phyloP scores from a whole-genome alignment of 1,140 invertebrate species.

The Drosophila arizonae region DNA sequence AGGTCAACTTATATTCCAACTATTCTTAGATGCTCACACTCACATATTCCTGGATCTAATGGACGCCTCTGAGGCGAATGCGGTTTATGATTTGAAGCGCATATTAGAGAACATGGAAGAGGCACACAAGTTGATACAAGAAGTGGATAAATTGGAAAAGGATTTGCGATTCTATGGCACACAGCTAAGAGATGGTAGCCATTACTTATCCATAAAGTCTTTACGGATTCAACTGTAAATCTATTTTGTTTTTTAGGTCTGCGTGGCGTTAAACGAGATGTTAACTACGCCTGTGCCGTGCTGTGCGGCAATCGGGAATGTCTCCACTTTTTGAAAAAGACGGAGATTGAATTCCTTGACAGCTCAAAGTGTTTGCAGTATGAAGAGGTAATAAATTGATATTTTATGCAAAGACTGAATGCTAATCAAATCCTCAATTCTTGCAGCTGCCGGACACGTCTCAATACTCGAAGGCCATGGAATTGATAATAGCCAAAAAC shows the following conservation, averaged over 20 bases:
- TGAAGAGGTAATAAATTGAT: constrained; percentile 37
- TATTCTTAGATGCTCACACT: constrained; percentile 51
- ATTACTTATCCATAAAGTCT: background rate
- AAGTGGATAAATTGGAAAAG: constrained; percentile 86
- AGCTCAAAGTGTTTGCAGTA: constrained; percentile 55
- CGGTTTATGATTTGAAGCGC: constrained; percentile 88
- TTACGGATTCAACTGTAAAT: background rate
- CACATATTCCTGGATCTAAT: constrained; percentile 87
- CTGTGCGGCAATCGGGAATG: constrained; percentile 45
- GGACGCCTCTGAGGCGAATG: constrained; percentile 89
- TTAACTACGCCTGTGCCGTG: constrained; percentile 77
- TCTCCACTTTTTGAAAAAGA: constrained; percentile 84
- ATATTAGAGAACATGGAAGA: constrained; percentile 87
- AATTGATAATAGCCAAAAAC: constrained; percentile 9
- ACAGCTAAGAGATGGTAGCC: constrained; percentile 87
- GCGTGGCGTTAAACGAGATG: constrained; percentile 86
- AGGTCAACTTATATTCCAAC: too few relatives aligned
- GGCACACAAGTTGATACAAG: constrained; percentile 85
- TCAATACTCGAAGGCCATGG: constrained; percentile 23
- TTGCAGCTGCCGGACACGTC: constrained; percentile 49
- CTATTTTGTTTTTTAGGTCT: constrained; percentile 84
- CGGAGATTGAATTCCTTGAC: constrained; percentile 86
- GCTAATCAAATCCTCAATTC: background rate
- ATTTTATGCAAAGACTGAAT: background rate
- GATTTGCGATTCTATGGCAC: constrained; percentile 86